phyloP scores from a whole-genome alignment of 2,113 vertebrate genomes.

The Nothocercus nigrocapillus region DNA sequence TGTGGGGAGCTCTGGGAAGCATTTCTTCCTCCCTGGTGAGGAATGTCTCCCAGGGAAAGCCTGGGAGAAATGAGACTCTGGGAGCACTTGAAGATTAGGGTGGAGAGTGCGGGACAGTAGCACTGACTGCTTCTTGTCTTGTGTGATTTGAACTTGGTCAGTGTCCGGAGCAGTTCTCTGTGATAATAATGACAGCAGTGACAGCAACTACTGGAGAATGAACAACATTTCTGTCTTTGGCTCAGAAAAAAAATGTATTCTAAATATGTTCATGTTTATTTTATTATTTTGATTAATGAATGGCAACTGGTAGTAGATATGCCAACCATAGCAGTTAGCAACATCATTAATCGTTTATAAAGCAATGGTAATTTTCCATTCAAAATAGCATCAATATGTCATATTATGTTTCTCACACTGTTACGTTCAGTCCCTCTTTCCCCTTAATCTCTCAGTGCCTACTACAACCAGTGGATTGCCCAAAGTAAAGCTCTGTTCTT shows the following conservation, averaged over 20 bases:
- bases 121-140: background rate
- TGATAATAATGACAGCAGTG: background rate
- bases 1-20: background rate
- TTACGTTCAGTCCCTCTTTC: background rate
- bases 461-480: background rate
- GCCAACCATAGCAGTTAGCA: background rate
- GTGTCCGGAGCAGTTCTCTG: background rate
- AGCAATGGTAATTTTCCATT: background rate
- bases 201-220: background rate
- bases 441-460: background rate
- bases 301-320: background rate
- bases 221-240: background rate
- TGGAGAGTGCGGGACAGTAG: background rate
- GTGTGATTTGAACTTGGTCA: background rate
- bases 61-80: background rate
- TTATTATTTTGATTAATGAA: background rate
- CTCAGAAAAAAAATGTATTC: background rate
- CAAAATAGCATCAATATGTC: background rate
- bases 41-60: background rate
- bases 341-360: background rate
- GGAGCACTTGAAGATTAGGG: background rate
- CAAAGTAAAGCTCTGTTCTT: slow-evolving; percentile 29
- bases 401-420: background rate
- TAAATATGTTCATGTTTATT: background rate
- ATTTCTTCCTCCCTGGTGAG: fast-evolving